Conservation (phyloP, 2,113 vertebrate species). For the Osmerus eperlanus region DNA sequence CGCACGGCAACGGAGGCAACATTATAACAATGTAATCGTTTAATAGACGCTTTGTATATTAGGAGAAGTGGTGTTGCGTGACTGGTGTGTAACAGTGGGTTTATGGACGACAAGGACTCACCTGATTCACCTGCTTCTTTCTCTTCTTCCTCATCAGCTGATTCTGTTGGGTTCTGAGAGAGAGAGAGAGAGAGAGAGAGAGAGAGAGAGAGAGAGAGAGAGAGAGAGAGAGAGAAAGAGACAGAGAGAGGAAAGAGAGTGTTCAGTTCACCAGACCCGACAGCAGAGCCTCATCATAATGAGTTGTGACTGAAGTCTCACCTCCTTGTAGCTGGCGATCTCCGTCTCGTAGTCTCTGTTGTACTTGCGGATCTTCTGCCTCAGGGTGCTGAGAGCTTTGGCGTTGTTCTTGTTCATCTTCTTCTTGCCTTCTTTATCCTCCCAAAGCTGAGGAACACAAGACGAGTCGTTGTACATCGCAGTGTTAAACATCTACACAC, state of each 20-base stretch:
- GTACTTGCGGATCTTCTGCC: slow-evolving; percentile 92
- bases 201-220: not conserved
- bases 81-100: not conserved
- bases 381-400: slow-evolving; percentile 84
- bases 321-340: slow-evolving; percentile 83
- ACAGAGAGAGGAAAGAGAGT: no score
- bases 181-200: no score
- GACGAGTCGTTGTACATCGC: not conserved
- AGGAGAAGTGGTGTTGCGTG: not conserved
- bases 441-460: slow-evolving; percentile 78
- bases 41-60: not conserved
- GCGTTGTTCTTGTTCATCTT: slow-evolving; percentile 96
- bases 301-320: slow-evolving; percentile 27
- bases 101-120: slow-evolving; percentile 29
- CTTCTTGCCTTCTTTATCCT: slow-evolving; percentile 90
- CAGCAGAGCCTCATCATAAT: no score
- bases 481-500: not conserved
- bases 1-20: not conserved
- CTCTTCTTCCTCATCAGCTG: slow-evolving; percentile 87
- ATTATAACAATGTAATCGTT: no score
- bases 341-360: slow-evolving; percentile 86
- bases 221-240: not conserved
- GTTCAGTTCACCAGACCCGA: no score
- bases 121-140: slow-evolving; percentile 82
- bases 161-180: slow-evolving; percentile 83